Conservation (phyloP, 2,797 vertebrate species). For the Squalus acanthias region DNA sequence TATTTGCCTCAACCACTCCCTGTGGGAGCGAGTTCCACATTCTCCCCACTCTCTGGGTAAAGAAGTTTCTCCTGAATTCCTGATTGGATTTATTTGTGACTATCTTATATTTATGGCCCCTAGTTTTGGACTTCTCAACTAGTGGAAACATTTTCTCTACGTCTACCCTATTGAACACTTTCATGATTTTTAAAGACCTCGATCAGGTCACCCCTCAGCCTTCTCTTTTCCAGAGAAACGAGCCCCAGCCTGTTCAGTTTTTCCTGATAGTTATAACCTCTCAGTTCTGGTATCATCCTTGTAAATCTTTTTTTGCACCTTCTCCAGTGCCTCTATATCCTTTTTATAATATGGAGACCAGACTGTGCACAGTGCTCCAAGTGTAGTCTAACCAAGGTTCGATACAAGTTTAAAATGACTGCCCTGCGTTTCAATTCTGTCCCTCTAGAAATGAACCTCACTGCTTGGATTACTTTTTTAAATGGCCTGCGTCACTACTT, state of each 20-base stretch:
- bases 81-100: too few species aligned
- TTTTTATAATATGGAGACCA: not conserved
- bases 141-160: too few species aligned
- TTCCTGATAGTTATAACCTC: not conserved
- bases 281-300: not conserved
- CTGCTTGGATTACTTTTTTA: not conserved
- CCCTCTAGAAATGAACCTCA: not conserved
- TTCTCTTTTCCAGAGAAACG: not conserved
- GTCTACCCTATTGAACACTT: too few species aligned
- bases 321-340: not conserved
- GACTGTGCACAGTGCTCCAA: not conserved
- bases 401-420: not conserved
- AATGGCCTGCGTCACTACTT: not conserved
- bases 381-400: not conserved
- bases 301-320: not conserved
- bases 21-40: too few species aligned
- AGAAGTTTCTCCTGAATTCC: too few species aligned
- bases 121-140: too few species aligned
- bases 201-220: not conserved
- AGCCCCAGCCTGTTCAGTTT: too few species aligned
- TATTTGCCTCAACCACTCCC: too few species aligned
- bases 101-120: too few species aligned
- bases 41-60: too few species aligned
- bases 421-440: not conserved
- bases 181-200: too few species aligned